phyloP scores from a whole-genome alignment of 2,888 invertebrate genomes.

The Amblyteles armatorius region DNA sequence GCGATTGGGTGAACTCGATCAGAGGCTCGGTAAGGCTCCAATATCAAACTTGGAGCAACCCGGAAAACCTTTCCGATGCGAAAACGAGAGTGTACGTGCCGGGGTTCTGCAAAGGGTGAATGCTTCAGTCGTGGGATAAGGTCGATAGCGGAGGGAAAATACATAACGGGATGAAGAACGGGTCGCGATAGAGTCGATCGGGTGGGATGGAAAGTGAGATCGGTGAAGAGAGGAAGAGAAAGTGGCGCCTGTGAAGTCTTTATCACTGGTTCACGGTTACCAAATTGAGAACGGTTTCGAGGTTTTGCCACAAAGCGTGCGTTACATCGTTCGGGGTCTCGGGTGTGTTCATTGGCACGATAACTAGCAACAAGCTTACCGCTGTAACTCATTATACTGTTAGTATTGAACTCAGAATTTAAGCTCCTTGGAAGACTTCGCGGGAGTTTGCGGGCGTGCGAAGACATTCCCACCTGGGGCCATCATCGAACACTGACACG shows the following conservation, averaged over 20 bases:
- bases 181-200: not conserved
- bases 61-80: slow-evolving; percentile 46
- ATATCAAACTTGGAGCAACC: not conserved
- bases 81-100: slow-evolving; percentile 62
- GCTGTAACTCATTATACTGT: slow-evolving; percentile 43
- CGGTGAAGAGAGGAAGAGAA: not conserved
- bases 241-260: slow-evolving; percentile 12
- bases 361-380: slow-evolving; percentile 23
- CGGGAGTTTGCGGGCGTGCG: not conserved
- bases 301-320: slow-evolving; percentile 24
- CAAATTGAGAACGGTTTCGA: slow-evolving; percentile 37
- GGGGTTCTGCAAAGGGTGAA: slow-evolving; percentile 28
- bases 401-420: slow-evolving; percentile 27
- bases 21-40: slow-evolving; percentile 9
- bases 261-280: slow-evolving; percentile 20
- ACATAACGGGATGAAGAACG: not conserved
- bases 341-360: not conserved
- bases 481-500: not conserved
- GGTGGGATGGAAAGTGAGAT: not conserved
- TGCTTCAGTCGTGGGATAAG: slow-evolving; percentile 7
- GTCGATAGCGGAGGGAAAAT: not conserved
- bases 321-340: slow-evolving; percentile 30
- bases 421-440: slow-evolving; percentile 24
- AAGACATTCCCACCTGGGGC: slow-evolving; percentile 13
- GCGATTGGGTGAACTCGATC: slow-evolving; percentile 6